Evolutionary conservation across 2,888 invertebrate species (phyloP), one percentile per base, ranked within the genome.

Genomic region (Oscheius myriophilus): DNA sequence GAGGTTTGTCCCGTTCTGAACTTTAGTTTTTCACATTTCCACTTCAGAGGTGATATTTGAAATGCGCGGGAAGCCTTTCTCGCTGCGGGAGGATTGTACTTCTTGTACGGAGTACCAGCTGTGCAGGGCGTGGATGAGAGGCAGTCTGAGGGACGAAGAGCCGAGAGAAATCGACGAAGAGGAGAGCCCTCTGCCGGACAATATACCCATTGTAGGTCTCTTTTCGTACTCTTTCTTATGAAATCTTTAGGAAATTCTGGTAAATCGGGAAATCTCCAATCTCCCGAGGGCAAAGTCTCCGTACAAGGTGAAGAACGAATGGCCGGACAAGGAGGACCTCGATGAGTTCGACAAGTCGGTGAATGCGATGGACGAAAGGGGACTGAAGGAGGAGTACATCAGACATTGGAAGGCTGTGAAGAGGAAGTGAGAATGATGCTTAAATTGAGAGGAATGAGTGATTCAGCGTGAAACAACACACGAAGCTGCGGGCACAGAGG

Each of bases 21-120:
- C 12, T 25, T 61, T 23, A 9, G 1, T 12, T 26, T 1, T n/a
- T 14, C n/a, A 18, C 26, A n/a, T 16, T n/a, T 21, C 9, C 3
- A n/a, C 23, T 54, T 6, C 23, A 67, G 68, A 68, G 26, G 57
- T 85, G 21, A 75, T 82, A 46, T 85, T 84, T 65, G 85, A 85
- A 55, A 70, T 85, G 65, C 77, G 85, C 14, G 83, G 83, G 51
- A 85, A 85, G 67, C 77, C 81, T 23, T 86, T 86, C 65, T 80
- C 78, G 49, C 69, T 85, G 59, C 67, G 78, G 1, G 85, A 84
- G 62, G 71, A 62, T 69, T 43, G 64, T 49, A 51, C 54, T 62
- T 33, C 61, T 14, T 82, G 81, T 55, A 61, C 78, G 4, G 77
- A 82, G 52, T 85, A 82, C 69, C 64, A 76, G 52, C 67, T 85